Conservation (phyloP, 2,888 invertebrate species). For the Pyrrhia umbra region DNA sequence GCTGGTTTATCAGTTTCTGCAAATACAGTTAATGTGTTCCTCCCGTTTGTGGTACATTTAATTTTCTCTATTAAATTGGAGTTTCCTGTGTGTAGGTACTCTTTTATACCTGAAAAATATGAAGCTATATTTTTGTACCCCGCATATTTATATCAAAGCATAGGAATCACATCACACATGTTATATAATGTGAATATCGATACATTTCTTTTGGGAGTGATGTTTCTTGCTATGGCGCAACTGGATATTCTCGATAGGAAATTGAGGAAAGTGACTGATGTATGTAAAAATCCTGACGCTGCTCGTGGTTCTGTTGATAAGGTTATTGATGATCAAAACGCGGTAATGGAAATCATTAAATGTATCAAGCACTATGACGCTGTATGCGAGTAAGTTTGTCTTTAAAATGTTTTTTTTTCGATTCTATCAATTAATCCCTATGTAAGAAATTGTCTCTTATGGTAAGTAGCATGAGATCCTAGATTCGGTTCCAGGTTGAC, state of each 20-base stretch:
- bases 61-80: slow-evolving; percentile 64
- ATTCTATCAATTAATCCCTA: neutral
- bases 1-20: slow-evolving; percentile 68
- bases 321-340: slow-evolving; percentile 44
- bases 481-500: too few relatives aligned
- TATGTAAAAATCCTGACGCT: slow-evolving; percentile 18
- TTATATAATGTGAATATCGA: slow-evolving; percentile 75
- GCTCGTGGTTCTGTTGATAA: slow-evolving; percentile 23
- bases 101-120: slow-evolving; percentile 71
- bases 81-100: slow-evolving; percentile 75
- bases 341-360: slow-evolving; percentile 67
- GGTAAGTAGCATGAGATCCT: too few relatives aligned
- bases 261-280: slow-evolving; percentile 67
- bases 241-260: slow-evolving; percentile 74
- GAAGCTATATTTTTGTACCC: slow-evolving; percentile 69
- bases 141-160: slow-evolving; percentile 75
- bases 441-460: too few relatives aligned
- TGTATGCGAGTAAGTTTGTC: slow-evolving; percentile 71
- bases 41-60: slow-evolving; percentile 71
- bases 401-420: neutral
- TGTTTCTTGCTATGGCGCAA: slow-evolving; percentile 77
- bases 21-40: slow-evolving; percentile 65
- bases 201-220: slow-evolving; percentile 75
- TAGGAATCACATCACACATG: slow-evolving; percentile 75
- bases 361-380: slow-evolving; percentile 73